A percentile compares a stretch with the other conserved stretches of the same genome.
Conservation (phyloP, 2,797 vertebrate species). For the Telmatherina bonti region DNA sequence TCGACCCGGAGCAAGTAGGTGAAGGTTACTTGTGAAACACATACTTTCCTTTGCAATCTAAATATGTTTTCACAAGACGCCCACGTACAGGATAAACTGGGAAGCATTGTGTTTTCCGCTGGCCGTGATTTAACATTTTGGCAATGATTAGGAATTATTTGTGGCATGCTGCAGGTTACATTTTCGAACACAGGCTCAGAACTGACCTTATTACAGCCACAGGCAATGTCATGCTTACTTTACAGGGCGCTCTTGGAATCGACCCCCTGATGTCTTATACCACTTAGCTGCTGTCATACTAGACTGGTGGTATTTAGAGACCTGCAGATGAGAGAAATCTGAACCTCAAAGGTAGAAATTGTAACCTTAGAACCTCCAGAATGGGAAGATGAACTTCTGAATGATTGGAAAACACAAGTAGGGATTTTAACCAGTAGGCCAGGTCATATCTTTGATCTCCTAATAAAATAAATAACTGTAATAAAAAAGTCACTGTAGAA, state of each 20-base stretch:
- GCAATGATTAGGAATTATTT: conserved; percentile 17
- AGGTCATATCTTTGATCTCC: not conserved
- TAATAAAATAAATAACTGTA: not conserved
- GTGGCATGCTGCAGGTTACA: conserved; percentile 25
- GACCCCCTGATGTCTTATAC: conserved; percentile 37
- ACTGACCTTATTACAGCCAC: conserved; percentile 56
- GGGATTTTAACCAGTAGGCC: not conserved
- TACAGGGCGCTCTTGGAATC: conserved; percentile 33
- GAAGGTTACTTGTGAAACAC: conserved; percentile 27
- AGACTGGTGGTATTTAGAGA: conserved; percentile 42
- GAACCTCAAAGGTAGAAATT: conserved; percentile 11
- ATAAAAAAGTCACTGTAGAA: no score
- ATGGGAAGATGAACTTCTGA: not conserved
- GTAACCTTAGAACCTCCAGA: conserved; percentile 14
- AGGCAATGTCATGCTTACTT: conserved; percentile 45
- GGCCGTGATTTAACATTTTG: conserved; percentile 16
- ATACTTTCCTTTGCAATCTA: conserved; percentile 1
- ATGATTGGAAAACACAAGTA: not conserved
- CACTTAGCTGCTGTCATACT: conserved; percentile 43
- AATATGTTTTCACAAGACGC: conserved; percentile 9
- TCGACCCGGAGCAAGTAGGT: conserved; percentile 1
- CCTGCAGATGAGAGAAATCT: conserved; percentile 7
- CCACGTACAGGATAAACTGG: conserved; percentile 4
- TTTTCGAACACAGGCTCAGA: conserved; percentile 37
- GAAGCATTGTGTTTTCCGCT: conserved; percentile 6